Evolutionary conservation across 1,140 invertebrate genomes (phyloP), one percentile per base, ranked within the genome.

Genomic region (Leptopilina clavipes): DNA sequence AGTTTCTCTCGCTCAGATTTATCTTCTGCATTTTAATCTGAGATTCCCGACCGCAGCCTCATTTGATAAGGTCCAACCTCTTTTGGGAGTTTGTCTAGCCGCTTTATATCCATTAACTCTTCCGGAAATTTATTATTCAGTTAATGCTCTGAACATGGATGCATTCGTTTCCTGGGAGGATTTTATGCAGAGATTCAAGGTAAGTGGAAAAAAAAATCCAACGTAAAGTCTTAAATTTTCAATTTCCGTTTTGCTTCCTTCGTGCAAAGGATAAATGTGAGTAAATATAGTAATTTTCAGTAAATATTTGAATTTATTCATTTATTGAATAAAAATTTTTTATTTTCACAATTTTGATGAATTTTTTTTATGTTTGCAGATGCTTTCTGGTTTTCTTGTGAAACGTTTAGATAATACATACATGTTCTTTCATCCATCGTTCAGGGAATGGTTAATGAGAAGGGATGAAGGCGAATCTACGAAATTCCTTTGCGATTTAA

Each of bases 371-470:
- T n/a, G n/a, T 81, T 88, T 77, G 52, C 81, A 93, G 91, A 92
- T 94, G 75, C 92, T 97, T 11, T 93, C 94, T 72, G 96, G 95
- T 71, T 96, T 98, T 83, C 91, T 99, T 1, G 95, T 97, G 72
- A 96, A 97, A 86, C 92, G 97, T 56, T 92, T 95, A 73, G 97
- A 98, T 89, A 95, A 96, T 84, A 98, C 97, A 0, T 97, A 97
- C 89, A 98, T 98, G 96, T 98, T 98, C 87, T 98, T 98, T 88
- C 97, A 99, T 89, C 97, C 97, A 0, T 97, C 97, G 10, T 97
- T 99, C 89, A 95, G 97, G 91, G 98, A 99, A 91, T 99, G 97
- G 97, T 91, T 99, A 43, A 96, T 98, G 79, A 90, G 96, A n/a
- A 91, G 97, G 17, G 96, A 97, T 75, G 97, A 98, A 78, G 94